Conservation (phyloP, 2,888 invertebrate genomes). For the Pseudococcus longispinus region DNA sequence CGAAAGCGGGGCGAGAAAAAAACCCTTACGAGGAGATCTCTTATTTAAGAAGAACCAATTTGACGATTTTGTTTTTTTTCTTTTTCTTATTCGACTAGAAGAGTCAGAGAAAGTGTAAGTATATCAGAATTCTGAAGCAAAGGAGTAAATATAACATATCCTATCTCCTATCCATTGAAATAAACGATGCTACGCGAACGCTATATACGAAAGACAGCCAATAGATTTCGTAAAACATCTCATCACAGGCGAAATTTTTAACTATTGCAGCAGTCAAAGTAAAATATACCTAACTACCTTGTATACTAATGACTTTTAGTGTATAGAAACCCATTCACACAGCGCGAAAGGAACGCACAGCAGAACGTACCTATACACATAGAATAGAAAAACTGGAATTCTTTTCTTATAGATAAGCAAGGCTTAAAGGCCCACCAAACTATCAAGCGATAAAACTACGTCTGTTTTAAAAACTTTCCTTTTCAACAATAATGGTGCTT, state of each 20-base stretch:
- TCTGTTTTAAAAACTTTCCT: slow-evolving; percentile 14
- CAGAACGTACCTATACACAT: no score
- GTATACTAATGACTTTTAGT: background rate
- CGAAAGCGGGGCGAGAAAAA: background rate
- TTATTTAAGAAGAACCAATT: background rate
- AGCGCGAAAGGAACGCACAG: background rate
- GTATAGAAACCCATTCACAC: background rate
- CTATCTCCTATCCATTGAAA: background rate
- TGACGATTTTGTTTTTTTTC: background rate
- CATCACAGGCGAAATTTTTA: background rate
- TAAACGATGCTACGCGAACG: background rate
- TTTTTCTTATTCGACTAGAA: no score
- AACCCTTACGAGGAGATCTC: background rate
- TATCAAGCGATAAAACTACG: background rate
- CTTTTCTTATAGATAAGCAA: background rate
- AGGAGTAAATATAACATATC: background rate
- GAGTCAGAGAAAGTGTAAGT: background rate
- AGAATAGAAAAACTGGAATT: background rate
- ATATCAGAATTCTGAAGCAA: no score
- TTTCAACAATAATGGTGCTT: slow-evolving; percentile 9
- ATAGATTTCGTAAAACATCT: background rate
- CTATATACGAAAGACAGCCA: background rate
- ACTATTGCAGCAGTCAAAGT: background rate
- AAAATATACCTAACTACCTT: background rate
- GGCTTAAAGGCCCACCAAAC: slow-evolving; percentile 16